These are phyloP conservation scores for Hippopotamyrus pictus DNA, from an alignment of 2,797 vertebrate genomes.

Conservation along the genomic window DNA sequence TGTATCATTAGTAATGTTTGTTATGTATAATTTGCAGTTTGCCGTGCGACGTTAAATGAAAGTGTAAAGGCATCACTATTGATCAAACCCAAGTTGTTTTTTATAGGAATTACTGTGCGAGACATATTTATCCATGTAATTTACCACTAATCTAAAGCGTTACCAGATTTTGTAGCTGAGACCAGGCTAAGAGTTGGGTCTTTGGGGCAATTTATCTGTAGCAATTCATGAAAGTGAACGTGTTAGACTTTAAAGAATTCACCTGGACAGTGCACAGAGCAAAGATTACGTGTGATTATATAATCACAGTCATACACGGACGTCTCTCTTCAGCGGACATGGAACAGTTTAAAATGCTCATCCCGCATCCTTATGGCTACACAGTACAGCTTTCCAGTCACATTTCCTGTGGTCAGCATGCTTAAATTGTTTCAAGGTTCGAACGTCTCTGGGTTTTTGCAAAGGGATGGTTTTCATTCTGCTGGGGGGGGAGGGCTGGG, in stretches of 20 bases:
- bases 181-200: not conserved
- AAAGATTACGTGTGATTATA: not conserved
- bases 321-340: constrained; percentile 53
- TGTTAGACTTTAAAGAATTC: not conserved
- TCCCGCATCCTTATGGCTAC: constrained; percentile 44
- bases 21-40: constrained; percentile 42
- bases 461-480: constrained; percentile 35
- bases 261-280: constrained; percentile 6
- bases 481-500: constrained; percentile 30
- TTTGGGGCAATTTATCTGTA: not conserved
- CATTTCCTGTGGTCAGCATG: constrained; percentile 54
- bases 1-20: constrained; percentile 43
- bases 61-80: constrained; percentile 33
- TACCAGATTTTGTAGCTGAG: constrained; percentile 19
- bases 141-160: constrained; percentile 24
- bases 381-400: constrained; percentile 26
- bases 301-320: not conserved
- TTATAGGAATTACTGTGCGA: constrained; percentile 30
- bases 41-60: constrained; percentile 40
- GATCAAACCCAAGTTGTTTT: constrained; percentile 37
- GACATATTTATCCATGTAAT: constrained; percentile 29
- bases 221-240: not conserved
- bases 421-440: constrained; percentile 56
- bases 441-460: constrained; percentile 37
- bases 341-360: constrained; percentile 59